phyloP scores from a whole-genome alignment of 1,140 invertebrate species.

The Anagrus nilaparvatae region DNA sequence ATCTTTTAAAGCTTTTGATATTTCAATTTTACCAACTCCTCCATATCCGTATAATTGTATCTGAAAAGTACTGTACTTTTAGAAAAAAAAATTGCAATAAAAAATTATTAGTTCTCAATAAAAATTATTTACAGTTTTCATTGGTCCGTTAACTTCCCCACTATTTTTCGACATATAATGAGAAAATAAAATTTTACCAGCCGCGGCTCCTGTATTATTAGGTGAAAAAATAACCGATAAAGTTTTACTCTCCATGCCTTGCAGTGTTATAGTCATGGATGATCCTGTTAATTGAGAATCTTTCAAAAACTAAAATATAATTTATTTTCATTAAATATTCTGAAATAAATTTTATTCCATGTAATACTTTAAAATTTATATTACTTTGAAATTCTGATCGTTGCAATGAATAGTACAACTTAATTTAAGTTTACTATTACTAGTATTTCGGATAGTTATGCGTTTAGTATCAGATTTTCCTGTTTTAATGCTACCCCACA shows the following conservation, averaged over 20 bases:
- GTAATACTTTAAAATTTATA: conserved; percentile 3
- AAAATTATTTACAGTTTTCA: conserved; percentile 27
- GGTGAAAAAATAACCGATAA: conserved; percentile 39
- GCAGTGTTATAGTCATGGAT: conserved; percentile 31
- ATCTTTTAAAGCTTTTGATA: conserved; percentile 39
- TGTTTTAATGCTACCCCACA: conserved; percentile 43
- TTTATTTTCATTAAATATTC: conserved; percentile 1
- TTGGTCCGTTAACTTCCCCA: conserved; percentile 24
- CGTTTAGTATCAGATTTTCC: conserved; percentile 40
- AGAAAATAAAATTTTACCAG: conserved; percentile 39
- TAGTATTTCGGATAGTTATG: conserved; percentile 42
- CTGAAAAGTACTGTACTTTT: conserved; percentile 16
- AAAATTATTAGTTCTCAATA: background rate
- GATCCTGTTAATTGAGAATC: conserved; percentile 27
- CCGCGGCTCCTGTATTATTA: conserved; percentile 32
- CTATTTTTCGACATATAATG: conserved; percentile 34
- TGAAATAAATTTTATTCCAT: conserved; percentile 1
- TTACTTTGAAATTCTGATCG: conserved; percentile 34
- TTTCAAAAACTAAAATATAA: conserved; percentile 28
- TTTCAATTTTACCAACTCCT: conserved; percentile 37
- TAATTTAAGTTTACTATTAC: conserved; percentile 40
- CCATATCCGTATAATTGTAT: conserved; percentile 42
- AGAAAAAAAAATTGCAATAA: background rate
- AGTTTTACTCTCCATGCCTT: conserved; percentile 39
- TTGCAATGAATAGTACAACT: conserved; percentile 33